A percentile compares a stretch with the other conserved stretches of the same genome.
Evolutionary conservation across 1,140 invertebrate genomes (phyloP).

Genomic region (Drosophila parvula): DNA sequence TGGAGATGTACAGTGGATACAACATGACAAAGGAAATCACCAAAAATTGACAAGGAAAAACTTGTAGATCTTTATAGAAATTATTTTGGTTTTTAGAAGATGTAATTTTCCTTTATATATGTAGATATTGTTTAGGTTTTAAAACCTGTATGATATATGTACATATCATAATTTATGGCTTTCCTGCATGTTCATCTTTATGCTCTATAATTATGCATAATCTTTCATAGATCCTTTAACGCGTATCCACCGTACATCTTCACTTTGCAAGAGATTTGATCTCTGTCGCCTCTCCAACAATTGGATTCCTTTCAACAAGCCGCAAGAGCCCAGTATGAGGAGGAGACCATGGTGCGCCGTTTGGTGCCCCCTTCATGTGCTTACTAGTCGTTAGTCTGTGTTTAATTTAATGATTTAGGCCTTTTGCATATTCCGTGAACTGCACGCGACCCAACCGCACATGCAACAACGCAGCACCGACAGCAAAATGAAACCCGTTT

Average conservation of each 20-base stretch:
- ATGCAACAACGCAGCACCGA: conserved; percentile 15
- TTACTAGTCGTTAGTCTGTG: conserved; percentile 36
- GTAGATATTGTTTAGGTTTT: too few relatives aligned
- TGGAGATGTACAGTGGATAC: conserved; percentile 20
- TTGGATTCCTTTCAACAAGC: conserved; percentile 37
- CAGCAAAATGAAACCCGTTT: conserved; percentile 72
- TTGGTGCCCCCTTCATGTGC: conserved; percentile 29
- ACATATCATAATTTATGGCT: too few relatives aligned
- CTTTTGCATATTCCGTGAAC: conserved; percentile 44
- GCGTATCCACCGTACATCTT: conserved; percentile 10
- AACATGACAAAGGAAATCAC: neutral
- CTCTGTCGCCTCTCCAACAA: conserved; percentile 22
- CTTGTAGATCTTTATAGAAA: too few relatives aligned
- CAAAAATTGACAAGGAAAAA: too few relatives aligned
- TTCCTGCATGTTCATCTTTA: neutral
- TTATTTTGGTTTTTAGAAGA: too few relatives aligned
- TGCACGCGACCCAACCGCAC: conserved; percentile 52
- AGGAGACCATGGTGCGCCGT: neutral
- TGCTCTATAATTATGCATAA: neutral
- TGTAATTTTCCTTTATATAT: too few relatives aligned
- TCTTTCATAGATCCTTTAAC: neutral
- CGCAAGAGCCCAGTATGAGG: conserved; percentile 11
- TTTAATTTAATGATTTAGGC: conserved; percentile 56
- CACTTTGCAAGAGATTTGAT: conserved; percentile 34
- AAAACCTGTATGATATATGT: too few relatives aligned